Percentiles rank a stretch among this genome's conserved stretches.
Conservation (phyloP, 1,140 invertebrate genomes). For the Oncopeltus fasciatus region DNA sequence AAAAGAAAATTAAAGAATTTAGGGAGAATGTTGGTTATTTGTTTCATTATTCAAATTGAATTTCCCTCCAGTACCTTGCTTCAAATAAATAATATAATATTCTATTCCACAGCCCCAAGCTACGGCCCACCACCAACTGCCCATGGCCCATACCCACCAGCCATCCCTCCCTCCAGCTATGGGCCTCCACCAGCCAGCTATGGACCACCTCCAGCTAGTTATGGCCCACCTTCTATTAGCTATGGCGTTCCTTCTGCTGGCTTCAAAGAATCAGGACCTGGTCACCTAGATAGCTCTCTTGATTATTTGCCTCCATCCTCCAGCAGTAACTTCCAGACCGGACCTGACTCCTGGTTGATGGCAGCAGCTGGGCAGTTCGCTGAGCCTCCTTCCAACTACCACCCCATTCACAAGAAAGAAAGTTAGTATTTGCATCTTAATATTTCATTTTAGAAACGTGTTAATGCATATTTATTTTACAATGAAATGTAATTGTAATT, state of each 20-base stretch:
- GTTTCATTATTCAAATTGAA: no score
- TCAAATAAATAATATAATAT: neutral
- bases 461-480: neutral
- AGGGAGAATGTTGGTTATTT: no score
- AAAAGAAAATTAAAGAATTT: no score
- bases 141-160: neutral
- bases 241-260: neutral
- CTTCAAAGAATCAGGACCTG: neutral
- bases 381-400: neutral
- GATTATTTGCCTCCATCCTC: neutral
- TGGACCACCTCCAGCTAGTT: neutral
- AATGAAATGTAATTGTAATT: neutral
- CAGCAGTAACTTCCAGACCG: neutral
- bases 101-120: neutral
- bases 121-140: neutral
- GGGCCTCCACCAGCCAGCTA: slow-evolving; percentile 3
- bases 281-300: neutral
- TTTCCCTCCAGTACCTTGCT: neutral
- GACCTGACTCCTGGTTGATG: neutral
- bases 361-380: neutral
- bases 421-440: neutral
- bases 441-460: neutral
- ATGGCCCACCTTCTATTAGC: slow-evolving; percentile 2
- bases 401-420: neutral
- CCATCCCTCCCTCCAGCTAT: neutral